Evolutionary conservation across 2,888 invertebrate genomes (phyloP), one percentile per base, ranked within the genome.

Genomic region (Deilephila porcellus): DNA sequence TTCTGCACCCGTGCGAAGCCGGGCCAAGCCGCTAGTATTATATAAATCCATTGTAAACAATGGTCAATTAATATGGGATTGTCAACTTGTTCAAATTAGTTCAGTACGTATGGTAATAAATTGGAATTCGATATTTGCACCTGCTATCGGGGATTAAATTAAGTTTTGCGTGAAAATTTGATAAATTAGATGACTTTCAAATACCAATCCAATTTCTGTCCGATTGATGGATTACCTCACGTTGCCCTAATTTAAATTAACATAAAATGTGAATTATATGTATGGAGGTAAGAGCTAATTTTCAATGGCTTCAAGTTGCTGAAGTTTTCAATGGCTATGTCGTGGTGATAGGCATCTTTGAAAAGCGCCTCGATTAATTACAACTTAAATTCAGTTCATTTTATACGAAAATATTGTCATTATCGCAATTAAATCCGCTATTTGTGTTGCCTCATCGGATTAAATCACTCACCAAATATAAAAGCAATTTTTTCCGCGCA

Each of bases 181-280:
- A 87, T 86, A 86, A 87, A 88, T 88, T 85, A 82, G 78, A 84
- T 84, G 84, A 84, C 81, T 85, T 84, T 82, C 82, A 81, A 81
- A 83, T 81, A 80, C 77, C 84, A 81, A 85, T 87, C 83, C 81
- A 83, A 84, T 79, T 77, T 79, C 77, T 74, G 78, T 77, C 81
- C 73, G 74, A 79, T 81, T 87, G 87, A 88, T 88, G 81, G 85
- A 88, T 87, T 82, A 77, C 70, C 74, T 74, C 72, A n/a, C 73
- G 74, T 77, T 76, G 70, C 75, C 76, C 75, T 52, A n/a, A 37
- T n/a, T 70, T 72, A 37, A 29, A 6, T 52, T 74, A 78, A 70
- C 60, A 67, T 71, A 83, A 76, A 78, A 73, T 74, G 45, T 45
- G 79, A 81, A 75, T 78, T 83, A 80, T 71, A 4, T 11, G 3